Conservation (phyloP, 2,113 vertebrate species). For the Urocynchramus pylzowi region DNA sequence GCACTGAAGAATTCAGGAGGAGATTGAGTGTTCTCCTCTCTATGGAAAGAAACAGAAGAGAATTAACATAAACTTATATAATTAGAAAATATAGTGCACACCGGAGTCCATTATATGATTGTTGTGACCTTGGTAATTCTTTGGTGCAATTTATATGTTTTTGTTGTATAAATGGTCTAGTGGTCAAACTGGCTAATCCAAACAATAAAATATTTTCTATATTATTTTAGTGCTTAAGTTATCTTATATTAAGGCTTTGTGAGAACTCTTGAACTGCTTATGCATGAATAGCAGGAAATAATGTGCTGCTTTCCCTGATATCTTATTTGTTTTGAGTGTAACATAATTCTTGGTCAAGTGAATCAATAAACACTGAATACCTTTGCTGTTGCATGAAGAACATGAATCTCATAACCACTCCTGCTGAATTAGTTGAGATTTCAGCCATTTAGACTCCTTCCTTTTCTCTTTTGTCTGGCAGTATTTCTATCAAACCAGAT, state of each 20-base stretch:
- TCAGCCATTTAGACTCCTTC: neutral
- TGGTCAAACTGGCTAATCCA: neutral
- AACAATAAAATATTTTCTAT: neutral
- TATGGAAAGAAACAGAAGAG: neutral
- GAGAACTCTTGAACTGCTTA: neutral
- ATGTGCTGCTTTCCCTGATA: neutral
- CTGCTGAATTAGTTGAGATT: neutral
- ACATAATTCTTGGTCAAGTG: neutral
- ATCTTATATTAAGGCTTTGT: neutral
- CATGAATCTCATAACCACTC: neutral
- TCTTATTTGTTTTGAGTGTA: neutral
- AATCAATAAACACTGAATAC: conserved; percentile 23
- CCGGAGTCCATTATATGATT: neutral
- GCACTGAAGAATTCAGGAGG: neutral
- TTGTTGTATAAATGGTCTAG: neutral
- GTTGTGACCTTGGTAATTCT: neutral
- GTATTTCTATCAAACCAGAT: neutral
- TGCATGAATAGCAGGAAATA: neutral
- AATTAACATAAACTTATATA: neutral
- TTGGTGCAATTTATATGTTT: neutral
- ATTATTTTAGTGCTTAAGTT: neutral
- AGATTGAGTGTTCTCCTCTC: neutral
- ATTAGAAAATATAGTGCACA: neutral
- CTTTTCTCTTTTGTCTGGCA: neutral
- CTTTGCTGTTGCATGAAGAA: neutral